Evolutionary conservation across 2,888 invertebrate species (phyloP).

Genomic region (Polietes domitor): DNA sequence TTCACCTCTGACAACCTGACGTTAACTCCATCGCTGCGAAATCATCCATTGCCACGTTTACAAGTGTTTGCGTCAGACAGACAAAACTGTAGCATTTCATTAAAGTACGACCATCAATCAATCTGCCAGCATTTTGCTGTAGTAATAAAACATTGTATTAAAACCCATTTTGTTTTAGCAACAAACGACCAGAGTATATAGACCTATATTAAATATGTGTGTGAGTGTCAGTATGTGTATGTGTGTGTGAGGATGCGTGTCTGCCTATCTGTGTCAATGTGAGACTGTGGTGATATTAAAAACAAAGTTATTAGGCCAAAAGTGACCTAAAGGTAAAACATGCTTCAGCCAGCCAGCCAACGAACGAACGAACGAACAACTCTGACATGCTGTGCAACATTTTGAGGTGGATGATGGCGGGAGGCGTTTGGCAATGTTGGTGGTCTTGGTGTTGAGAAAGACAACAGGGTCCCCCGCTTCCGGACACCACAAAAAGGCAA

Average conservation of each 20-base stretch:
- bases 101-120: slow-evolving; percentile 59
- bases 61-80: background rate
- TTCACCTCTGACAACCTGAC: background rate
- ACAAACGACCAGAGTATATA: background rate
- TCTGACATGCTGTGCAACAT: slow-evolving; percentile 29
- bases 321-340: slow-evolving; percentile 57
- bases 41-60: background rate
- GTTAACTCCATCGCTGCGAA: background rate
- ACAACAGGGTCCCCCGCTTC: background rate
- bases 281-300: slow-evolving; percentile 40
- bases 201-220: background rate
- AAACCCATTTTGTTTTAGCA: slow-evolving; percentile 56
- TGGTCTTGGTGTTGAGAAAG: background rate
- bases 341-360: background rate
- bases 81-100: slow-evolving; percentile 33
- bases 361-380: background rate
- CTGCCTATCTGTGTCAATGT: slow-evolving; percentile 18
- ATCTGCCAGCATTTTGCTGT: slow-evolving; percentile 58
- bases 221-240: no score
- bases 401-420: background rate
- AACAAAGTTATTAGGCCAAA: slow-evolving; percentile 61
- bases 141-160: slow-evolving; percentile 57
- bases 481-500: background rate
- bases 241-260: background rate
- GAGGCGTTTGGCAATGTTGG: background rate